Evolutionary conservation across 2,888 invertebrate species (phyloP).

Genomic region (Odiellus spinosus): DNA sequence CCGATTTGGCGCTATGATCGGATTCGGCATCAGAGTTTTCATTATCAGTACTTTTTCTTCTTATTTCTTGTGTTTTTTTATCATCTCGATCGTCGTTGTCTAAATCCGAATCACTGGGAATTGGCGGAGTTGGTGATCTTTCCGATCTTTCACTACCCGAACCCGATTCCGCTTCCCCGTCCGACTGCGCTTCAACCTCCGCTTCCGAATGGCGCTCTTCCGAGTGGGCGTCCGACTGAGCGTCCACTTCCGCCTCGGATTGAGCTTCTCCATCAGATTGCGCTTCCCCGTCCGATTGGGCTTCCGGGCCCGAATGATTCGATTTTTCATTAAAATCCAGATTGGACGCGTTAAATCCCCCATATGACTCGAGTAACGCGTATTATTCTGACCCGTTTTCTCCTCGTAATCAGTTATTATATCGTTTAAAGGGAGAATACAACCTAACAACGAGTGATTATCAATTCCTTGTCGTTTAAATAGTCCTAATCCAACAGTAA

Average conservation of each 20-base stretch:
- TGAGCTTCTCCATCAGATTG: too few relatives aligned
- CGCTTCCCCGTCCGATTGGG: not conserved
- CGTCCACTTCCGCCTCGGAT: not conserved
- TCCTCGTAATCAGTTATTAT: too few relatives aligned
- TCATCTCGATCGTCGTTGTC: slow-evolving; percentile 26
- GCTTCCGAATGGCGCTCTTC: not conserved
- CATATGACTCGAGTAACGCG: too few relatives aligned
- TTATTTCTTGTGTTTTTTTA: not conserved
- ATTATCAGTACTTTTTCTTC: not conserved
- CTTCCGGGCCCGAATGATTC: slow-evolving; percentile 1
- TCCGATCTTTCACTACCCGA: slow-evolving; percentile 1
- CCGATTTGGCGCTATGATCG: not conserved
- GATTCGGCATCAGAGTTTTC: not conserved
- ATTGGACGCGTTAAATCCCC: too few relatives aligned
- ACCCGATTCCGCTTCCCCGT: not conserved
- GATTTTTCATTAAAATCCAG: too few relatives aligned
- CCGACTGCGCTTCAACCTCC: not conserved
- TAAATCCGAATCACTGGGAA: slow-evolving; percentile 32
- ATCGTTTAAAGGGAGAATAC: too few relatives aligned
- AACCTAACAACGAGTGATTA: too few relatives aligned
- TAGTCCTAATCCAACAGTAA: too few relatives aligned
- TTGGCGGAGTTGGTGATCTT: slow-evolving; percentile 3
- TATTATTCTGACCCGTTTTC: too few relatives aligned
- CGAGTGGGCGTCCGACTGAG: slow-evolving; percentile 2
- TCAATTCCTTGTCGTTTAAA: too few relatives aligned